Conservation (phyloP, 2,797 vertebrate species). For the Malurus leucopterus region DNA sequence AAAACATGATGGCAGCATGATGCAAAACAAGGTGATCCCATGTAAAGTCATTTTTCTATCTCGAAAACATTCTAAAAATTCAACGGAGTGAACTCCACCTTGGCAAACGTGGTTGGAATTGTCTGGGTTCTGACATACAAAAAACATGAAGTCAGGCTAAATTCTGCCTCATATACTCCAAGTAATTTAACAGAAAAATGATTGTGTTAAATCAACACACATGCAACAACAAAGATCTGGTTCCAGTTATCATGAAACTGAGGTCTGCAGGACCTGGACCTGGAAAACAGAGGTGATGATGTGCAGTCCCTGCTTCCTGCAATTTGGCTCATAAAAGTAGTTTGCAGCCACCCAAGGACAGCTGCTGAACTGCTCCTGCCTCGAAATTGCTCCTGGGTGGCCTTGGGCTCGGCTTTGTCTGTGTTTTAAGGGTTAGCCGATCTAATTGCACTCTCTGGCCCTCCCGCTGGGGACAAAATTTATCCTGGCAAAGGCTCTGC, state of each 20-base stretch:
- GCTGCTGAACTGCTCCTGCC: neutral
- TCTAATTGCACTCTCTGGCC: neutral
- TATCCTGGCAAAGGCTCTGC: neutral
- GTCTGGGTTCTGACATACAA: neutral
- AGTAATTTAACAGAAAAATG: neutral
- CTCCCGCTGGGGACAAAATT: neutral
- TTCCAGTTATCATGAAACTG: accelerated
- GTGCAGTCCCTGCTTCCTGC: neutral
- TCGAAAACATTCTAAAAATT: neutral
- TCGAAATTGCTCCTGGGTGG: neutral
- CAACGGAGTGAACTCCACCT: accelerated
- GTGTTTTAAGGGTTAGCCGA: neutral
- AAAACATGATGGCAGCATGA: neutral
- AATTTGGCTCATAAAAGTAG: neutral
- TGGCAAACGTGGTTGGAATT: neutral
- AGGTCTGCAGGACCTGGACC: neutral
- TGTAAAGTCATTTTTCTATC: neutral
- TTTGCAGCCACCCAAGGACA: neutral
- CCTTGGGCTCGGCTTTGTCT: neutral
- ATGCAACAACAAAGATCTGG: neutral
- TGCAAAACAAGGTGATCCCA: neutral
- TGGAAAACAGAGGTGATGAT: neutral
- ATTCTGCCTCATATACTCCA: neutral
- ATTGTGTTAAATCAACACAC: neutral
- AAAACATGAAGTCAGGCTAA: neutral